Percentiles rank a stretch among this genome's conserved stretches.
These are phyloP conservation scores for Odocoileus hemionus DNA, from an alignment of 2,113 vertebrate species.

Conservation along the genomic window DNA sequence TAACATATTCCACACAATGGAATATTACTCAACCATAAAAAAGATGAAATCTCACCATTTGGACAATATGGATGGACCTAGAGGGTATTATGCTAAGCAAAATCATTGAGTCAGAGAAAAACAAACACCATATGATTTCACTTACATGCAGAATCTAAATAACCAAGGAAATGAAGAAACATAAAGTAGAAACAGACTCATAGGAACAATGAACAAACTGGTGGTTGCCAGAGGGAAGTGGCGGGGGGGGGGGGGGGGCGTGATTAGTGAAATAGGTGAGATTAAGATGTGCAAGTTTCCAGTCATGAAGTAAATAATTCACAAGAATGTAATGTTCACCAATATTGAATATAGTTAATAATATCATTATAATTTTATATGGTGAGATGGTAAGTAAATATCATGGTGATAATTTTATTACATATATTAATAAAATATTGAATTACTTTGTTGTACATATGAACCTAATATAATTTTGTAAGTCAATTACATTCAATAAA, in stretches of 20 bases:
- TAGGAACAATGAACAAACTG: neutral
- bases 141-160: neutral
- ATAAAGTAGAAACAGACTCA: neutral
- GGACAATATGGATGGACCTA: neutral
- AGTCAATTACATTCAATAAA: neutral
- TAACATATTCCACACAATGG: neutral
- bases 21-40: neutral
- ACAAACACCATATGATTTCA: neutral
- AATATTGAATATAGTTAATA: neutral
- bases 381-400: neutral
- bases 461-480: neutral
- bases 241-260: accelerated
- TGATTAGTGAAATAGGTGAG: neutral
- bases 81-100: neutral
- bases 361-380: neutral
- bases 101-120: neutral
- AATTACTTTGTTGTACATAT: neutral
- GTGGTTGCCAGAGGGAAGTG: neutral
- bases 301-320: neutral
- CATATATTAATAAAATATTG: neutral
- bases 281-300: neutral
- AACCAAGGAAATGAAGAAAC: neutral
- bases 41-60: neutral
- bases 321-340: neutral
- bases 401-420: neutral